phyloP scores from a whole-genome alignment of 2,888 invertebrate species.

The Troides oblongomaculatus region DNA sequence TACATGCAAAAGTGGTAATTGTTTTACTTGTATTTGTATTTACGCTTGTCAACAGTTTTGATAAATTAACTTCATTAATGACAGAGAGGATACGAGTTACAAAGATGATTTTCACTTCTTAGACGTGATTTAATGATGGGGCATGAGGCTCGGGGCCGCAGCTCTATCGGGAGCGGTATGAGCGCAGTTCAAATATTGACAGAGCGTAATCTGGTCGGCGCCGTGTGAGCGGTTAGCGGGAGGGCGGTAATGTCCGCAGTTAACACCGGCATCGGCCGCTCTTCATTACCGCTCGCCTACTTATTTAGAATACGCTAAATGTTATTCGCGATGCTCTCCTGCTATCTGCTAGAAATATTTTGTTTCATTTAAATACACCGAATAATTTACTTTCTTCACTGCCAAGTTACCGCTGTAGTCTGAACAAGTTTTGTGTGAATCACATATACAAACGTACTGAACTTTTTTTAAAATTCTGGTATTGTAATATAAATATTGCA shows the following conservation, averaged over 20 bases:
- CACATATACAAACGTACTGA: no score
- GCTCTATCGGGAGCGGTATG: constrained; percentile 36
- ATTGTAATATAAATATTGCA: no score
- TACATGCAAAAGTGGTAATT: no score
- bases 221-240: constrained; percentile 63
- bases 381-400: no score
- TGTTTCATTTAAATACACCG: not conserved
- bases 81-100: not conserved
- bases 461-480: no score
- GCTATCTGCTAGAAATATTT: not conserved
- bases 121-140: constrained; percentile 1
- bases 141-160: constrained; percentile 19
- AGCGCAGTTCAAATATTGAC: constrained; percentile 68
- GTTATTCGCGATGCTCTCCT: constrained; percentile 60
- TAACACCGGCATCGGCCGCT: constrained; percentile 54
- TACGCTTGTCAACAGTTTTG: no score
- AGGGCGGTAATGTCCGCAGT: constrained; percentile 65
- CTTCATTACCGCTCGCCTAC: constrained; percentile 69
- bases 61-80: not conserved
- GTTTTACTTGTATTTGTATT: no score
- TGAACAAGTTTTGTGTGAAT: not conserved
- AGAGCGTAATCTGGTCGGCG: constrained; percentile 67
- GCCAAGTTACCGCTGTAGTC: not conserved
- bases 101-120: not conserved
- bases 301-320: constrained; percentile 58